These are phyloP conservation scores for Mesoclemmys tuberculata DNA, from an alignment of 2,113 vertebrate species.

Conservation along the genomic window DNA sequence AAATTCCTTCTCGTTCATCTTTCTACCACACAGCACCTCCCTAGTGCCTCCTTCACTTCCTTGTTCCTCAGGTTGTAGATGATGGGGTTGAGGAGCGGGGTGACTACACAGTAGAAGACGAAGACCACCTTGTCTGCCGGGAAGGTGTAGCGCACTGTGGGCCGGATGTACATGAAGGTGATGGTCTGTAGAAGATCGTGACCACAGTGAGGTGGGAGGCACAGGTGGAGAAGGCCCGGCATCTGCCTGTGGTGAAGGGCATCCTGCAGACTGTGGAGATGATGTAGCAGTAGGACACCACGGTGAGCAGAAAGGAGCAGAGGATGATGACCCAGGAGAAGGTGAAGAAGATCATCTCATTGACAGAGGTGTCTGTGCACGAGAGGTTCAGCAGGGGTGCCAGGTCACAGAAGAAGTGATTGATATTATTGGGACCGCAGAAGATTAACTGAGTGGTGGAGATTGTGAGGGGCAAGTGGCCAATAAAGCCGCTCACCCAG, in stretches of 20 bases:
- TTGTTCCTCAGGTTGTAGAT: background rate
- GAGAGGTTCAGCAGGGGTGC: background rate
- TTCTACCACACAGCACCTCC: background rate
- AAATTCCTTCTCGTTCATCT: no score
- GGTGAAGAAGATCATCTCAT: background rate
- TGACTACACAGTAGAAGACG: background rate
- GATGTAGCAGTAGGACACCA: background rate
- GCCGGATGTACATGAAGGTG: background rate
- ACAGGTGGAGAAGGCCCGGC: background rate
- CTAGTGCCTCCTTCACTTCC: background rate
- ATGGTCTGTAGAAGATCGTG: background rate
- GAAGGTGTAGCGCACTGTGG: background rate
- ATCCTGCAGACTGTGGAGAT: background rate
- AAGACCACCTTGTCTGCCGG: background rate
- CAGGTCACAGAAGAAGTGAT: background rate
- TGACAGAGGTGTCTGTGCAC: background rate
- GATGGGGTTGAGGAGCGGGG: background rate
- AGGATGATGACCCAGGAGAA: background rate
- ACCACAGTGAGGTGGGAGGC: background rate
- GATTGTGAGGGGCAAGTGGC: no score
- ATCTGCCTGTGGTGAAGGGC: background rate
- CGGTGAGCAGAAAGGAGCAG: background rate
- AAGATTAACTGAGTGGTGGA: background rate
- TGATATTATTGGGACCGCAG: background rate
- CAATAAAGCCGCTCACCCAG: background rate